Base-by-base conservation (phyloP, 2,797 vertebrate species). In the Xyrichtys novacula region DNA sequence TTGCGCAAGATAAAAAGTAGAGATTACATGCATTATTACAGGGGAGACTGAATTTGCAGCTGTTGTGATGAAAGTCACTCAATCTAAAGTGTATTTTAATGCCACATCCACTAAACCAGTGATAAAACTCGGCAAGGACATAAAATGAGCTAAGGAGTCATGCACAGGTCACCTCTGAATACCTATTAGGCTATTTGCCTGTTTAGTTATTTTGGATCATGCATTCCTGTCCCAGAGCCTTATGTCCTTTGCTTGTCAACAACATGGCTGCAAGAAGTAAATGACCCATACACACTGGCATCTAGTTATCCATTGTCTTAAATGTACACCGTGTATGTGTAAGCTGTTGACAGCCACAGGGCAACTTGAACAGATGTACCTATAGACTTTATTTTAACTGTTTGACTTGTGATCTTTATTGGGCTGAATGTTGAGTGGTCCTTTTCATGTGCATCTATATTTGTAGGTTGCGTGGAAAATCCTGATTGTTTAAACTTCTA, bases 401-500 rank as follows among this genome's bases (percentile, higher is more conserved):
- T 80, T 69, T 70, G 42, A 74, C 64, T 71, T 29, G 12, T 7
- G 11, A 38, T 54, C 42, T 57, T 44, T 28, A 26, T 49, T 50
- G 22, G 20, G 25, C 28, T 42, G 31, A 26, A 9, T 54, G 17
- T 61, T 58, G 54, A 75, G 39, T 23, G 57, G 36, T 38, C 76
- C 50, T 76, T 16, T 83, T 71, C 65, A 47, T 67, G 65, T 75
- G 60, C 47, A 39, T 73, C 40, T 69, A 36, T 57, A 68, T 84
- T 83, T 66, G 50, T 63, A 65, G 38, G 23, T 53, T 54, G 77
- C 75, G 63, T 65, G 63, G 73, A 49, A 77, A 85, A 89, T 85
- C 73, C 82, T 73, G 80, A 87, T 76, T 85, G 72, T 82, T 88
- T 82, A 83, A 78, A 85, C 71, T 87, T 86, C 58, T 65, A 60